phyloP scores from a whole-genome alignment of 1,140 invertebrate genomes.

The Eufriesea mexicana region DNA sequence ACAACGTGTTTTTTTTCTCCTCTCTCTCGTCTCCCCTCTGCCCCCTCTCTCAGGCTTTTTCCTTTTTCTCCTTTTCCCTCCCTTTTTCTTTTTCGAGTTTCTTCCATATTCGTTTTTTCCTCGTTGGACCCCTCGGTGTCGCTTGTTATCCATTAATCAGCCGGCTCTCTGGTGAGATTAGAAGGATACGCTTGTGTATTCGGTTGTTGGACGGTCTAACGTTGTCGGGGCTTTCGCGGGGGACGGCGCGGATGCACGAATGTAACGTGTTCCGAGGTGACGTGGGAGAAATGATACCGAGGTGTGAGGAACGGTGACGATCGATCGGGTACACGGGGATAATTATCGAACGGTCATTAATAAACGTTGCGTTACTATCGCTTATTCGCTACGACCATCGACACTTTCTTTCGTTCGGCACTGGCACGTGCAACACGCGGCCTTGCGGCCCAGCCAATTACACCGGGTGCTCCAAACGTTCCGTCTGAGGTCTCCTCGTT shows the following conservation, averaged over 20 bases:
- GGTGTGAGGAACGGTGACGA: slow-evolving; percentile 23
- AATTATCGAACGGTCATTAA: slow-evolving; percentile 35
- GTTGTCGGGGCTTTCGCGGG: background rate
- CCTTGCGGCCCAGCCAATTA: slow-evolving; percentile 14
- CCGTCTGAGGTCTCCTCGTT: too few species aligned
- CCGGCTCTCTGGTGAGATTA: background rate
- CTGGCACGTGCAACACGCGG: slow-evolving; percentile 31
- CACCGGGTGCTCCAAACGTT: slow-evolving; percentile 11
- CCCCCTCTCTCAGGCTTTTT: background rate
- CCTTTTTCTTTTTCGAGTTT: background rate
- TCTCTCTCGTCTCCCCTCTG: too few species aligned
- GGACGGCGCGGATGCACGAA: background rate
- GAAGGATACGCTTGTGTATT: background rate
- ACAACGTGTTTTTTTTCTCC: background rate
- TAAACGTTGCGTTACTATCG: slow-evolving; percentile 33
- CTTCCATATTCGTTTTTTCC: too few species aligned
- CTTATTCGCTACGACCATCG: slow-evolving; percentile 26
- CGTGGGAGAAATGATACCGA: background rate
- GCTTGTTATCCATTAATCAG: background rate
- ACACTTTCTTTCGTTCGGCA: slow-evolving; percentile 25
- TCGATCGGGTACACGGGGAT: slow-evolving; percentile 23
- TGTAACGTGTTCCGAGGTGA: background rate
- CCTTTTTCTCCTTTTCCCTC: too few species aligned
- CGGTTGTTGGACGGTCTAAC: background rate
- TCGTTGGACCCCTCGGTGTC: background rate